These are phyloP conservation scores for Drosophila sordidapex DNA, from an alignment of 2,888 invertebrate species.

Conservation along the genomic window DNA sequence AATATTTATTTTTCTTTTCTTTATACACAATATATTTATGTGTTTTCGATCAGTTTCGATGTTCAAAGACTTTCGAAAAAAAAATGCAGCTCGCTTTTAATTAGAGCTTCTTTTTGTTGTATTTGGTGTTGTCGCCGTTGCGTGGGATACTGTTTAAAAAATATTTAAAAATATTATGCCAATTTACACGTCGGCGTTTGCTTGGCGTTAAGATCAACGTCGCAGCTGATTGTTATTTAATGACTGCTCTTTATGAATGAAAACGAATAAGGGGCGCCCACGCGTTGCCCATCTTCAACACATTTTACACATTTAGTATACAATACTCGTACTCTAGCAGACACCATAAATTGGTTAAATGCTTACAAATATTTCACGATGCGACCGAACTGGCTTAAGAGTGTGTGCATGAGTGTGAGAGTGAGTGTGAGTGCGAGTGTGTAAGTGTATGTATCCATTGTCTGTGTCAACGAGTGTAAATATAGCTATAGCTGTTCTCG, in stretches of 20 bases:
- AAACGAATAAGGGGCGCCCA: constrained; percentile 60
- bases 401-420: not conserved
- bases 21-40: constrained; percentile 9
- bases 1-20: constrained; percentile 33
- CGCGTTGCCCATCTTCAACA: constrained; percentile 31
- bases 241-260: constrained; percentile 74
- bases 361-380: constrained; percentile 74
- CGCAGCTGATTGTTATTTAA: constrained; percentile 78
- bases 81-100: constrained; percentile 62
- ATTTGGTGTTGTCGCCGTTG: constrained; percentile 19
- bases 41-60: constrained; percentile 19
- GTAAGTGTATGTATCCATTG: constrained; percentile 24
- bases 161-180: constrained; percentile 62
- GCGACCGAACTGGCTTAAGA: not conserved
- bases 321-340: constrained; percentile 44
- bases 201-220: constrained; percentile 69
- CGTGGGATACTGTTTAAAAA: constrained; percentile 50
- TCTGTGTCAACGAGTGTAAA: constrained; percentile 23
- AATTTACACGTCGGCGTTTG: constrained; percentile 76
- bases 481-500: constrained; percentile 61
- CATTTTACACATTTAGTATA: constrained; percentile 37
- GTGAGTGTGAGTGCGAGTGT: not conserved
- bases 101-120: constrained; percentile 60
- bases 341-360: constrained; percentile 74
- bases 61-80: constrained; percentile 49